These are phyloP conservation scores for Dugesia japonica DNA, from an alignment of 2,888 invertebrate genomes.

Conservation along the genomic window DNA sequence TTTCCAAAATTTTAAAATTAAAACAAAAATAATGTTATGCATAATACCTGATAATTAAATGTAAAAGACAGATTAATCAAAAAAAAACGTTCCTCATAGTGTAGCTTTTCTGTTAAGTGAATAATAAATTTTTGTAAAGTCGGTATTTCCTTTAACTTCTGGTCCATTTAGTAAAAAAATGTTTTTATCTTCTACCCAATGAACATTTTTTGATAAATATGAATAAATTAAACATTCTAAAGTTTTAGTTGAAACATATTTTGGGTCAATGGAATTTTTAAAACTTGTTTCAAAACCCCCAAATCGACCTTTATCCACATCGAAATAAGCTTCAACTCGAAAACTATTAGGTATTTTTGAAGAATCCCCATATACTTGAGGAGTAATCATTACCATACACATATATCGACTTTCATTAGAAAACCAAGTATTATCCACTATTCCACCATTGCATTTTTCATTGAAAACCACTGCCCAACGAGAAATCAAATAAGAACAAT, in stretches of 20 bases:
- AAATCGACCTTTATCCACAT: constrained; percentile 7
- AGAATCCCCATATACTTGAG: background rate
- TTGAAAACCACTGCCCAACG: background rate
- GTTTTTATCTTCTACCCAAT: constrained; percentile 14
- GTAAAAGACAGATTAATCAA: background rate
- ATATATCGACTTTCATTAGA: background rate
- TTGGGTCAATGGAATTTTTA: background rate
- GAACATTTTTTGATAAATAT: background rate
- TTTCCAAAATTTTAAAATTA: no score
- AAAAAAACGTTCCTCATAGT: background rate
- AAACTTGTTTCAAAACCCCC: background rate
- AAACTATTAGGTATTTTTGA: background rate
- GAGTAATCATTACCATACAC: background rate
- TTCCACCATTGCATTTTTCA: background rate
- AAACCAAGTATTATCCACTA: constrained; percentile 3
- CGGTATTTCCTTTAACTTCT: background rate
- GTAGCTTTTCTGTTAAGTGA: background rate
- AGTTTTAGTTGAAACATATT: background rate
- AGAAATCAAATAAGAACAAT: background rate
- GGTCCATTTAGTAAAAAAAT: background rate
- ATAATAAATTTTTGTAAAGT: background rate
- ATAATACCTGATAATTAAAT: background rate
- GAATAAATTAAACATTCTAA: constrained; percentile 10
- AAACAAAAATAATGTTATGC: no score
- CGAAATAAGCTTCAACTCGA: background rate